Conservation (phyloP, 2,797 vertebrate species). For the Scolopax bukidnonensis region DNA sequence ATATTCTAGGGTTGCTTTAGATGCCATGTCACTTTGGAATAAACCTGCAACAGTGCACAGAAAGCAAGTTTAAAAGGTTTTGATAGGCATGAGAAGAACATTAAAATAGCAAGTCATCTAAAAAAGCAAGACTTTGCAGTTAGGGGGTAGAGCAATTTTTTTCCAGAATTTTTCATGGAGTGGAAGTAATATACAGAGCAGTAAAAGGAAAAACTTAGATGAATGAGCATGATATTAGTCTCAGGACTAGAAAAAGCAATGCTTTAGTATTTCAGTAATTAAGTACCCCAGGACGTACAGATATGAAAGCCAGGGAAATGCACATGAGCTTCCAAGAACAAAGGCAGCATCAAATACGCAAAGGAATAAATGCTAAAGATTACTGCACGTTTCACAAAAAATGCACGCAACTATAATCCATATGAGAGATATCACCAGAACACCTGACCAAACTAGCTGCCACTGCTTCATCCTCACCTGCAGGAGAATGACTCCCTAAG, state of each 20-base stretch:
- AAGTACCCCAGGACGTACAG: neutral
- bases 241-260: neutral
- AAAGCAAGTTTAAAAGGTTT: neutral
- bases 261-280: neutral
- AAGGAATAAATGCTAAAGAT: neutral
- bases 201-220: neutral
- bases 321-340: neutral
- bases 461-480: neutral
- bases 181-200: neutral
- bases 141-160: neutral
- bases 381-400: neutral
- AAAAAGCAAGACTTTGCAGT: neutral
- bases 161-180: neutral
- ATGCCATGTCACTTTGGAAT: neutral
- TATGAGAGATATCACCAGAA: neutral
- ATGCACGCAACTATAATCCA: neutral
- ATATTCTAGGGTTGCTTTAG: neutral
- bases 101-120: neutral
- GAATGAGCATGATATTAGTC: neutral
- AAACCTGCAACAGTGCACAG: neutral
- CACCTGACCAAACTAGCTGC: neutral
- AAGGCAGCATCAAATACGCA: neutral
- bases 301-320: neutral
- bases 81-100: neutral
- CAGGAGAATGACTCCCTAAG: neutral